Evolutionary conservation across 2,797 vertebrate species (phyloP).

Genomic region (Epinephelus coioides): DNA sequence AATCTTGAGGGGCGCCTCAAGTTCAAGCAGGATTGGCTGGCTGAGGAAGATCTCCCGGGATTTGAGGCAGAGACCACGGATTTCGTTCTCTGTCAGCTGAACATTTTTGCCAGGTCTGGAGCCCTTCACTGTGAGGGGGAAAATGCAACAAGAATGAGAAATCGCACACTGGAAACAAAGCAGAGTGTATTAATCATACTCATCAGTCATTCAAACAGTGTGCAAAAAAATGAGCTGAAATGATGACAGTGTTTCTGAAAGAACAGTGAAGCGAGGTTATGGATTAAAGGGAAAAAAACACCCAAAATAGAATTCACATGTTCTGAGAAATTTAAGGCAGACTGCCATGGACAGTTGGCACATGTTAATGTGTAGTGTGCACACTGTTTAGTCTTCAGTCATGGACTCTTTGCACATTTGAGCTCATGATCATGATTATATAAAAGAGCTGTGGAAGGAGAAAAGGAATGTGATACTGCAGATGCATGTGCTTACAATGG

Average conservation of each 20-base stretch:
- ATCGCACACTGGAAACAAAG: background rate
- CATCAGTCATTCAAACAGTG: background rate
- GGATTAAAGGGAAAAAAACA: background rate
- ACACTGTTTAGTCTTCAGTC: background rate
- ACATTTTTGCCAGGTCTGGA: constrained; percentile 90
- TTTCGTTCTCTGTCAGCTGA: constrained; percentile 89
- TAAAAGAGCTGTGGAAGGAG: background rate
- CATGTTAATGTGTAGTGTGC: background rate
- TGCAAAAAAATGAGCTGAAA: background rate
- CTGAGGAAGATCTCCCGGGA: constrained; percentile 91
- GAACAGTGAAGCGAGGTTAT: background rate
- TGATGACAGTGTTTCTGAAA: background rate
- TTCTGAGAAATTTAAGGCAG: background rate
- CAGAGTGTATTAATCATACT: background rate
- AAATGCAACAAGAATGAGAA: constrained; percentile 21
- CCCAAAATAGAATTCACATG: background rate
- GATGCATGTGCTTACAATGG: background rate
- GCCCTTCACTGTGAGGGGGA: constrained; percentile 84
- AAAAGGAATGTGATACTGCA: background rate
- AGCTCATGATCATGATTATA: background rate
- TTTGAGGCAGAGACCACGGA: constrained; percentile 89
- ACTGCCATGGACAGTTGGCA: constrained; percentile 6
- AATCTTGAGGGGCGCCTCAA: constrained; percentile 89
- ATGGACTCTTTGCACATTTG: background rate
- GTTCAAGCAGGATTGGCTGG: constrained; percentile 89